Evolutionary conservation across 1,140 invertebrate genomes (phyloP), one percentile per base, ranked within the genome.

Genomic region (Plodia interpunctella): DNA sequence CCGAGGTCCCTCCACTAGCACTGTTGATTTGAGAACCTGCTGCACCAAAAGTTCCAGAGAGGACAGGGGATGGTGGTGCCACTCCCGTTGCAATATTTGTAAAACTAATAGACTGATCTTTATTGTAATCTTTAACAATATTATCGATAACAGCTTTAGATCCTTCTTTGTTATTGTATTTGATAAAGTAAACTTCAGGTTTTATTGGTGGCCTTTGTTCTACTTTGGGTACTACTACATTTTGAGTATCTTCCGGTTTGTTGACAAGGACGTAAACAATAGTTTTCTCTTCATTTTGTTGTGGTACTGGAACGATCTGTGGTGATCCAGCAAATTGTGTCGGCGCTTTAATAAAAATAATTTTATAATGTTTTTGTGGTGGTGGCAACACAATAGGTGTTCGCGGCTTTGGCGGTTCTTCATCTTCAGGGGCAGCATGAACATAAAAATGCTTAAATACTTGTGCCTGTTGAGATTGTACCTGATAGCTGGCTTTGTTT

Each of bases 261-360:
- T 96, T 95, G 5, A 94, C 94, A 49, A 96, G 88, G 2, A 96
- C 95, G 81, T 96, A 96, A 67, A 96, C 95, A 49, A 96, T 92
- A 11, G 95, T 97, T 72, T 96, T 96, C 74, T 96, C 94, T 87
- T 96, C 95, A 62, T 94, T 94, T 67, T 86, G 86, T 61, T 68
- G 78, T 57, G 74, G 77, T 4, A 88, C 70, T 25, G 80, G 76
- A 49, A 84, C 74, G 11, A 83, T 53, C 57, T 82, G 83, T 38
- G 80, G 74, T 32, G 72, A 62, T 18, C 80, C 76, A 5, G 78
- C 76, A 90, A 90, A 69, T 5, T 92, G 87, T 5, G 92, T 90
- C 17, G 94, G 94, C 6, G 94, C 93, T 79, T 95, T 95, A 68
- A 95, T 95, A 90, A 95, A 95, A 58, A 95, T 94, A 51, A 94